Base-by-base conservation (phyloP, 2,113 vertebrate species). In the Rhagologus leucostigma region DNA sequence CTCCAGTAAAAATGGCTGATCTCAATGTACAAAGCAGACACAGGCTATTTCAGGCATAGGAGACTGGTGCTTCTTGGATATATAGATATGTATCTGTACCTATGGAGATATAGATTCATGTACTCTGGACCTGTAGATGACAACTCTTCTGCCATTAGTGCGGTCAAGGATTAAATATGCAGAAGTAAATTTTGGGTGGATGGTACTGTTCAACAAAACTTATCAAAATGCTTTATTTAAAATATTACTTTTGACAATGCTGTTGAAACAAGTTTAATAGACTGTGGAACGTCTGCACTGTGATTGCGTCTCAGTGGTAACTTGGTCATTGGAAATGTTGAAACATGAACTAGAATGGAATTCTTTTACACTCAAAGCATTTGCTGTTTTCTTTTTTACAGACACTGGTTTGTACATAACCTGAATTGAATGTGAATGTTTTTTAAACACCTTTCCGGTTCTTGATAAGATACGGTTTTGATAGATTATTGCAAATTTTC, bases 381-480 rank as follows among this genome's bases (percentile, higher is more conserved):
- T 92, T 84, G 39, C 49, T 76, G 74, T 94, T 96, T 97, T 91
- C 87, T 94, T 93, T 93, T 95, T 97, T 97, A 47, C 94, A 94
- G 83, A 96, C 95, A 91, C 87, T 95, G 95, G 94, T 97, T 96
- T 97, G 95, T 97, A 97, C 92, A 79, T 95, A 93, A 91, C 88
- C 91, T 92, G 96, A 95, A 96, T 73, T 89, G 84, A 97, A 96
- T 98, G 97, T 97, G 96, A 98, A 98, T 96, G 90, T 97, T 98
- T 98, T 97, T 95, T 94, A 97, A 98, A 96, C 62, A 86, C 57
- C 88, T 98, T 97, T 98, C 90, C 7, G 16, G 96, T 96, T 97
- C 96, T 97, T 96, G 87, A 86, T 96, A 97, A 97, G 59, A 97
- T 96, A 96, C 2, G 10, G 80, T 98, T 98, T 98, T 98, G 97